Evolutionary conservation across 2,888 invertebrate genomes (phyloP).

Genomic region (Eubasilissa splendida): DNA sequence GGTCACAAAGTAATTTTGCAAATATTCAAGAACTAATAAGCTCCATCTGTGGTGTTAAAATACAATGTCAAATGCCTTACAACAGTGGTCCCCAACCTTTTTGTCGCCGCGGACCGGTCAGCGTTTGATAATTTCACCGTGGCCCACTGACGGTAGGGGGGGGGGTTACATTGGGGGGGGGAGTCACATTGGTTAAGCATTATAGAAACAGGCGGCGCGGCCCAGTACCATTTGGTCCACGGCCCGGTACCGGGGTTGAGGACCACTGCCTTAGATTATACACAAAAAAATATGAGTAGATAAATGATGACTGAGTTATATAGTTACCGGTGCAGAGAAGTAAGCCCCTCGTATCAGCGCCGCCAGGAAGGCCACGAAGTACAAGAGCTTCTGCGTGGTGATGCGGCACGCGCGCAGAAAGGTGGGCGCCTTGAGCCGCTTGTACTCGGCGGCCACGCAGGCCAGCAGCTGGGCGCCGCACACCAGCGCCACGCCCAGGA

Average conservation of each 20-base stretch:
- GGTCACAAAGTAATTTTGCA: too few relatives aligned
- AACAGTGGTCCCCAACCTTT: too few relatives aligned
- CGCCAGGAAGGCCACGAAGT: constrained; percentile 89
- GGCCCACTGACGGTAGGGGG: too few relatives aligned
- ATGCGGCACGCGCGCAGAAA: constrained; percentile 87
- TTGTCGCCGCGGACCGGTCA: too few relatives aligned
- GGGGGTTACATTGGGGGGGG: too few relatives aligned
- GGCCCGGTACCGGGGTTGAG: not conserved
- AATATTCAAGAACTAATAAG: too few relatives aligned
- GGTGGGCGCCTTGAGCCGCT: constrained; percentile 86
- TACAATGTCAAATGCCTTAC: too few relatives aligned
- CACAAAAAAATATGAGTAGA: too few relatives aligned
- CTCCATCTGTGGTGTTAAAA: too few relatives aligned
- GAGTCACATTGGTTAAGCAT: too few relatives aligned
- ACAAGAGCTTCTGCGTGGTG: constrained; percentile 92
- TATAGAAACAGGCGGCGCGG: not conserved
- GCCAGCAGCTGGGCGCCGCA: constrained; percentile 89
- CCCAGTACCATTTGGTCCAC: not conserved
- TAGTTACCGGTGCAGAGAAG: constrained; percentile 89
- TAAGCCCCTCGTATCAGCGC: constrained; percentile 89
- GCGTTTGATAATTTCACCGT: too few relatives aligned
- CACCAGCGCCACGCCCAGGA: constrained; percentile 87
- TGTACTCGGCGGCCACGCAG: constrained; percentile 87
- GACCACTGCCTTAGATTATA: too few relatives aligned
- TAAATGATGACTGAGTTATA: not conserved